These are phyloP conservation scores for Atta colombica DNA, from an alignment of 1,140 invertebrate genomes.

Conservation along the genomic window DNA sequence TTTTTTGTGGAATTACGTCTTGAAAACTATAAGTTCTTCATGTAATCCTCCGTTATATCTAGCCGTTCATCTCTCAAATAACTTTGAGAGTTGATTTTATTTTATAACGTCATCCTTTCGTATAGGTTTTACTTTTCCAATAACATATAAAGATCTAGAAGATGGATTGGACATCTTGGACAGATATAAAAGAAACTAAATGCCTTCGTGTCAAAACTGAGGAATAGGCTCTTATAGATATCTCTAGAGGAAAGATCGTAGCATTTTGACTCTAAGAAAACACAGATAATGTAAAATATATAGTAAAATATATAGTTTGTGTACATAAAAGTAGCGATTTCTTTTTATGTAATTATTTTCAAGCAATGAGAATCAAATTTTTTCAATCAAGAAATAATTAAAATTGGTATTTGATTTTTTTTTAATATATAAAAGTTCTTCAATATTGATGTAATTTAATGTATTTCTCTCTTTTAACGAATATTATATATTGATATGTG, in stretches of 20 bases:
- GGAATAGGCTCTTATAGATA: constrained; percentile 9
- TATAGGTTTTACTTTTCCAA: constrained; percentile 37
- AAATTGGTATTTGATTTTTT: not conserved
- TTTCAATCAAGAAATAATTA: not conserved
- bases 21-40: not conserved
- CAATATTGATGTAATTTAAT: not conserved
- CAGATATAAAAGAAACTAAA: constrained; percentile 29
- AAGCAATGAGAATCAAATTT: not conserved
- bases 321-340: too few relatives aligned
- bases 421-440: not conserved
- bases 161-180: constrained; percentile 10
- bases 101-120: constrained; percentile 39
- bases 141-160: constrained; percentile 51
- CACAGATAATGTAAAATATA: not conserved
- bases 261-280: not conserved
- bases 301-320: not conserved
- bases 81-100: constrained; percentile 41
- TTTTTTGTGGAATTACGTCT: not conserved
- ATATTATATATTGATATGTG: constrained; percentile 10
- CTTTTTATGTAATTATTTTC: not conserved
- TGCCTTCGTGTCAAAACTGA: constrained; percentile 19
- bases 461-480: not conserved
- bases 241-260: constrained; percentile 13
- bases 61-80: constrained; percentile 16
- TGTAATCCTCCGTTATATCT: constrained; percentile 8